A percentile compares a stretch with the other conserved stretches of the same genome.
Conservation (phyloP, 2,797 vertebrate genomes). For the Xerus rutilus region DNA sequence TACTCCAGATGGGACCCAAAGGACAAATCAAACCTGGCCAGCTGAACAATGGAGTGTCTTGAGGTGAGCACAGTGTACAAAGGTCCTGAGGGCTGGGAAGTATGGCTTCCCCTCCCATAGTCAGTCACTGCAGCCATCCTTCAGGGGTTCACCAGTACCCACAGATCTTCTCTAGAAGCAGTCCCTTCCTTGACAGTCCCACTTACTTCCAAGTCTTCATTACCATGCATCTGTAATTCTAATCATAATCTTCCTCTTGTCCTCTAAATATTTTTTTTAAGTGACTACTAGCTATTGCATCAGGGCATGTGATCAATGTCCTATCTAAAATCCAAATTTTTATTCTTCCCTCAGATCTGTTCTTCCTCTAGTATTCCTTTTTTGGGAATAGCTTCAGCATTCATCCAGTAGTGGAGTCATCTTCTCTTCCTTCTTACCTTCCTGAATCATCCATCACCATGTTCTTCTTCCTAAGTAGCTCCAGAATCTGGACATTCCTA, state of each 20-base stretch:
- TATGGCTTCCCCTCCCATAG: not conserved
- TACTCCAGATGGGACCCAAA: not conserved
- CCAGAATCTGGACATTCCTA: not conserved
- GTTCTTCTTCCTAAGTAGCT: not conserved
- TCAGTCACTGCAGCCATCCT: not conserved
- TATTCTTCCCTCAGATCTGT: not conserved
- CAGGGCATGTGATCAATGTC: not conserved
- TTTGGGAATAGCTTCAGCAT: not conserved
- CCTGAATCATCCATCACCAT: not conserved
- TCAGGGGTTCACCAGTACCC: not conserved
- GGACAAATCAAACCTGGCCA: not conserved
- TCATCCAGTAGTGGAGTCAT: rapidly evolving
- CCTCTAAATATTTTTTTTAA: not conserved
- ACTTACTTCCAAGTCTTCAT: conserved; percentile 25
- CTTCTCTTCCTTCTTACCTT: not conserved
- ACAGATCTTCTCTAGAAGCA: not conserved
- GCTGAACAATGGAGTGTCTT: not conserved
- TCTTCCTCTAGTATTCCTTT: not conserved
- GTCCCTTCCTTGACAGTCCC: not conserved
- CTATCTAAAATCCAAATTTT: not conserved
- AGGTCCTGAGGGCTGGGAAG: not conserved
- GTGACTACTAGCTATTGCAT: not conserved
- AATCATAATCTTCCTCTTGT: not conserved
- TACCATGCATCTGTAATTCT: not conserved
- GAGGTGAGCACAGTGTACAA: not conserved